A percentile compares a stretch with the other conserved stretches of the same genome.
These are phyloP conservation scores for Ahaetulla prasina DNA, from an alignment of 2,113 vertebrate genomes.

Conservation along the genomic window DNA sequence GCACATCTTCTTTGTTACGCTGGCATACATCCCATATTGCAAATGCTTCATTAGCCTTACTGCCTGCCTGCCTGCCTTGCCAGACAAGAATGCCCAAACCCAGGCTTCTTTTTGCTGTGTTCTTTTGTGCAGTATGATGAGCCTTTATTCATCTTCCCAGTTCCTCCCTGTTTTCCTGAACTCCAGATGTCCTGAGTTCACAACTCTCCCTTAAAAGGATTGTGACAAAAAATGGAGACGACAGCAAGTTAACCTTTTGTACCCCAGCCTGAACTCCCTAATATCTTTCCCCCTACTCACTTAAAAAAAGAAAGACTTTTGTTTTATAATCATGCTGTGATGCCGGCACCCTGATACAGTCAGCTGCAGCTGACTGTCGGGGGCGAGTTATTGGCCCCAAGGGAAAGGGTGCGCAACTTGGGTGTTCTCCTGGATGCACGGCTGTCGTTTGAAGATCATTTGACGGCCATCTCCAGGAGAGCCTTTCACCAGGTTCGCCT, in stretches of 20 bases:
- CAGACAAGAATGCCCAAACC: slow-evolving; percentile 84
- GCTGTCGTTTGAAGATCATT: no score
- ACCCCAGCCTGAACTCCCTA: slow-evolving; percentile 33
- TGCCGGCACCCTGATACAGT: no score
- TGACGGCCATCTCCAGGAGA: no score
- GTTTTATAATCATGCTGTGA: not conserved
- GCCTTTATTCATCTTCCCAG: slow-evolving; percentile 76
- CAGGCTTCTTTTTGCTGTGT: slow-evolving; percentile 75
- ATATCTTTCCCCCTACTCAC: slow-evolving; percentile 6
- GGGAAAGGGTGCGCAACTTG: no score
- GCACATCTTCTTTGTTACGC: slow-evolving; percentile 83
- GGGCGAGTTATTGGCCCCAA: no score
- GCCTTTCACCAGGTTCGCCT: no score
- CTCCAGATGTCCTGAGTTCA: slow-evolving; percentile 77
- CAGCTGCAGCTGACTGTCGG: no score
- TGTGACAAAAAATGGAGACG: slow-evolving; percentile 61
- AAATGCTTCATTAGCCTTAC: slow-evolving; percentile 87
- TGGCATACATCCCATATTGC: slow-evolving; percentile 78
- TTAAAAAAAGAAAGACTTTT: slow-evolving; percentile 9
- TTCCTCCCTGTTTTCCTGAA: slow-evolving; percentile 77
- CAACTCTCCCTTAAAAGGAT: slow-evolving; percentile 53
- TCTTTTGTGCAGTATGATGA: slow-evolving; percentile 79
- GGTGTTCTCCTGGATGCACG: no score
- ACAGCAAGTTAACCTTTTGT: slow-evolving; percentile 58
- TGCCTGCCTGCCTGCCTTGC: slow-evolving; percentile 82